A percentile compares a stretch with the other conserved stretches of the same genome.
Conservation (phyloP, 2,113 vertebrate genomes). For the Emydocephalus ijimae region DNA sequence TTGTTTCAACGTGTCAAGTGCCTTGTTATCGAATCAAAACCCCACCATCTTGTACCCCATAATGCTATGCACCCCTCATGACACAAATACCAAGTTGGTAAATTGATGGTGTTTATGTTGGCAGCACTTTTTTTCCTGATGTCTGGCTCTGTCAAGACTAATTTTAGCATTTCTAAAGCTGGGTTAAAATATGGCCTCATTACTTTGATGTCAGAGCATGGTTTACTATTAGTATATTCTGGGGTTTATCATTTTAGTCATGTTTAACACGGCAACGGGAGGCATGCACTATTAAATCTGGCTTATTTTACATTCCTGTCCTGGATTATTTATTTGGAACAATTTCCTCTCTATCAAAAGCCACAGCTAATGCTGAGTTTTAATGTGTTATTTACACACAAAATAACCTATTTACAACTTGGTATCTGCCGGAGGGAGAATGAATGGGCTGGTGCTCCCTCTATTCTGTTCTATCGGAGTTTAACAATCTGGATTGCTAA, state of each 20-base stretch:
- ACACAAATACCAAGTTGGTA: constrained; percentile 56
- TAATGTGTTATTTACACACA: constrained; percentile 99
- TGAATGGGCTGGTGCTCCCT: constrained; percentile 82
- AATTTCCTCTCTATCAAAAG: constrained; percentile 91
- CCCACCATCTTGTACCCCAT: constrained; percentile 30
- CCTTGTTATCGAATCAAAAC: constrained; percentile 43
- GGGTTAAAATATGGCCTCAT: constrained; percentile 82
- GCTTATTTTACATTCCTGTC: constrained; percentile 90
- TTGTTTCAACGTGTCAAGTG: constrained; percentile 33
- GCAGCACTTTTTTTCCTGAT: constrained; percentile 70
- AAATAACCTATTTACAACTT: constrained; percentile 93
- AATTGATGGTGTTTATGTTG: constrained; percentile 70
- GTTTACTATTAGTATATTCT: constrained; percentile 82
- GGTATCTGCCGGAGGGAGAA: constrained; percentile 76
- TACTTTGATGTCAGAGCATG: constrained; percentile 78
- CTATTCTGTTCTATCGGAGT: constrained; percentile 89
- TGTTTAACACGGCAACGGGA: constrained; percentile 85
- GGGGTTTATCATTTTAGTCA: constrained; percentile 86
- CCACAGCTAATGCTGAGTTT: constrained; percentile 91
- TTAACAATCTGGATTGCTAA: constrained; percentile 99
- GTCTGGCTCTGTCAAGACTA: constrained; percentile 77
- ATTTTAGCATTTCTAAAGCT: constrained; percentile 78
- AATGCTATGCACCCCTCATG: constrained; percentile 16
- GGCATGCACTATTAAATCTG: constrained; percentile 78
- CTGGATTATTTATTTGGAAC: constrained; percentile 91